Conservation (phyloP, 1,140 invertebrate species). For the Drosophila bocqueti region DNA sequence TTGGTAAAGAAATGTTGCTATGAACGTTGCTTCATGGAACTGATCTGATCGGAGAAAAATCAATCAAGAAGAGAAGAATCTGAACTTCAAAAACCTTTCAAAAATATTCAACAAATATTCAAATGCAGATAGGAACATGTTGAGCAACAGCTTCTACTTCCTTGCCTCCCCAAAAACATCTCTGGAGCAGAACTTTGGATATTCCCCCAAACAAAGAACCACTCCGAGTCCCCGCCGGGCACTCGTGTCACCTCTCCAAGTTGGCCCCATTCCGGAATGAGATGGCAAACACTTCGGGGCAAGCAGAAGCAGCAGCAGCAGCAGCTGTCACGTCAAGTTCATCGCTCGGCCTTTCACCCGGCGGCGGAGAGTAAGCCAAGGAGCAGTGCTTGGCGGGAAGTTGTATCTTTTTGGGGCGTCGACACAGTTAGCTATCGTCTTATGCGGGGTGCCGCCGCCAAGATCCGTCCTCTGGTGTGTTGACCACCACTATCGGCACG, state of each 20-base stretch:
- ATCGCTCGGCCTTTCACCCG: slow-evolving; percentile 67
- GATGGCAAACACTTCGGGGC: slow-evolving; percentile 33
- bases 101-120: too few relatives aligned
- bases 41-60: too few relatives aligned
- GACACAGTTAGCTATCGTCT: slow-evolving; percentile 41
- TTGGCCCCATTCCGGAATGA: slow-evolving; percentile 38
- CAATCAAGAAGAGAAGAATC: too few relatives aligned
- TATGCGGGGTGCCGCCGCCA: slow-evolving; percentile 44
- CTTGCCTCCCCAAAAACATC: not conserved
- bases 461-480: slow-evolving; percentile 10
- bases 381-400: slow-evolving; percentile 26
- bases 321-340: slow-evolving; percentile 60
- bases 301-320: slow-evolving; percentile 1
- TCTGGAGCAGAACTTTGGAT: not conserved
- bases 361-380: slow-evolving; percentile 4
- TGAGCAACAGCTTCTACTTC: not conserved
- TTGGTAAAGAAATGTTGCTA: too few relatives aligned
- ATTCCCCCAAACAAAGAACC: not conserved
- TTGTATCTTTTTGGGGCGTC: slow-evolving; percentile 37
- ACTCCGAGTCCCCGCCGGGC: not conserved
- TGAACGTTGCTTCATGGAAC: too few relatives aligned
- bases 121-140: not conserved
- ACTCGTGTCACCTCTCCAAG: slow-evolving; percentile 27
- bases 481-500: slow-evolving; percentile 65
- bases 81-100: too few relatives aligned